A percentile compares a stretch with the other conserved stretches of the same genome.
Conservation (phyloP, 2,113 vertebrate genomes). For the Empidonax traillii region DNA sequence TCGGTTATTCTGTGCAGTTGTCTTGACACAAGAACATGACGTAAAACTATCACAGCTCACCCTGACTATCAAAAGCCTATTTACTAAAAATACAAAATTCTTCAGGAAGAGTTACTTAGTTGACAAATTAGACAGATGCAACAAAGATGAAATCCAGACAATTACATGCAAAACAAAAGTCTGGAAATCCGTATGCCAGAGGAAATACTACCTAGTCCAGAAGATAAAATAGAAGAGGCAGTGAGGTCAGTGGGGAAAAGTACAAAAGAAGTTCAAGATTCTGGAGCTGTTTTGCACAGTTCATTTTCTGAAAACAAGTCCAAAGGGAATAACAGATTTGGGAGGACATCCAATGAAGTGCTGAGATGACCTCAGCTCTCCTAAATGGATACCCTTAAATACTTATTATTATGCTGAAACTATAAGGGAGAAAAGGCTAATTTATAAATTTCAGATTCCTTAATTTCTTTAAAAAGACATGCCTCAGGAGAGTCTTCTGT, state of each 20-base stretch:
- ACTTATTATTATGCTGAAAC: neutral
- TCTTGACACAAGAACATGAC: neutral
- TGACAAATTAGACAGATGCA: neutral
- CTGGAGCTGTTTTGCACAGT: neutral
- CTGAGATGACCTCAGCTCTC: neutral
- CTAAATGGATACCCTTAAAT: neutral
- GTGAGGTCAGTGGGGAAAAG: neutral
- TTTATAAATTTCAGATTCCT: neutral
- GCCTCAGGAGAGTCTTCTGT: neutral
- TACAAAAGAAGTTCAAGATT: neutral
- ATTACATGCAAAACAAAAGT: neutral
- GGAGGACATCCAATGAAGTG: neutral
- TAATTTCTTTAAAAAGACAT: neutral
- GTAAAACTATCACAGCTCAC: neutral
- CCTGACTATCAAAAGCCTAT: neutral
- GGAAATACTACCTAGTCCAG: neutral
- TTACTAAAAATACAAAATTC: neutral
- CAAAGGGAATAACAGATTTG: neutral
- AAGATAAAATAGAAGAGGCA: neutral
- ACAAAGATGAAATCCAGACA: neutral
- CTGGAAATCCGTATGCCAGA: neutral
- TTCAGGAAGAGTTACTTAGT: neutral
- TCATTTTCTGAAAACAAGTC: neutral
- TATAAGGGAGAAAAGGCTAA: neutral
- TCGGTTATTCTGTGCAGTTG: neutral